A percentile compares a stretch with the other conserved stretches of the same genome.
These are phyloP conservation scores for Corythoichthys haematopterus DNA, from an alignment of 2,113 vertebrate genomes.

Conservation along the genomic window DNA sequence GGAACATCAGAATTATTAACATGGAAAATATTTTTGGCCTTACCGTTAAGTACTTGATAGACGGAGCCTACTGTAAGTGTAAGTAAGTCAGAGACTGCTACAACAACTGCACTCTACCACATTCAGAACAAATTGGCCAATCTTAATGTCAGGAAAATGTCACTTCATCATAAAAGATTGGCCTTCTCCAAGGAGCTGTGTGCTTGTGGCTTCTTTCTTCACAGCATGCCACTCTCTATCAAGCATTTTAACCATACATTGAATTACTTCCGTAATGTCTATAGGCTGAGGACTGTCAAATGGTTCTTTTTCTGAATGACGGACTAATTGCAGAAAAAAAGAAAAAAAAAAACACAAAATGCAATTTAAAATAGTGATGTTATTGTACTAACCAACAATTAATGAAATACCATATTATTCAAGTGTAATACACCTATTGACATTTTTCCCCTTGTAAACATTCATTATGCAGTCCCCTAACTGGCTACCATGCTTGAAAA, in stretches of 20 bases:
- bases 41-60: slow-evolving; percentile 5
- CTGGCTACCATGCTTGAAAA: too few species aligned
- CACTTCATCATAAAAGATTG: slow-evolving; percentile 76
- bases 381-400: background rate
- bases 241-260: slow-evolving; percentile 62
- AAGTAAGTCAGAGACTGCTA: slow-evolving; percentile 51
- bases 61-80: background rate
- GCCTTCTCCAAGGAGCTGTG: slow-evolving; percentile 57
- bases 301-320: slow-evolving; percentile 7
- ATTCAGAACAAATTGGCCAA: slow-evolving; percentile 75
- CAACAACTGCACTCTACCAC: slow-evolving; percentile 65
- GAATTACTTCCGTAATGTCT: slow-evolving; percentile 69
- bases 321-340: slow-evolving; percentile 9
- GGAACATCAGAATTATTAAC: background rate
- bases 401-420: background rate
- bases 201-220: slow-evolving; percentile 57
- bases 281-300: slow-evolving; percentile 37
- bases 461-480: too few species aligned
- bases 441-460: too few species aligned
- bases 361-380: background rate
- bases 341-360: slow-evolving; percentile 11
- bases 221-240: slow-evolving; percentile 72
- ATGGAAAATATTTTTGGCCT: background rate
- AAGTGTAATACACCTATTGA: too few species aligned
- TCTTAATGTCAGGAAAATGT: slow-evolving; percentile 81